Percentiles rank a stretch among this genome's conserved stretches.
These are phyloP conservation scores for Tylochromis polylepis DNA, from an alignment of 2,113 vertebrate genomes.

Conservation along the genomic window DNA sequence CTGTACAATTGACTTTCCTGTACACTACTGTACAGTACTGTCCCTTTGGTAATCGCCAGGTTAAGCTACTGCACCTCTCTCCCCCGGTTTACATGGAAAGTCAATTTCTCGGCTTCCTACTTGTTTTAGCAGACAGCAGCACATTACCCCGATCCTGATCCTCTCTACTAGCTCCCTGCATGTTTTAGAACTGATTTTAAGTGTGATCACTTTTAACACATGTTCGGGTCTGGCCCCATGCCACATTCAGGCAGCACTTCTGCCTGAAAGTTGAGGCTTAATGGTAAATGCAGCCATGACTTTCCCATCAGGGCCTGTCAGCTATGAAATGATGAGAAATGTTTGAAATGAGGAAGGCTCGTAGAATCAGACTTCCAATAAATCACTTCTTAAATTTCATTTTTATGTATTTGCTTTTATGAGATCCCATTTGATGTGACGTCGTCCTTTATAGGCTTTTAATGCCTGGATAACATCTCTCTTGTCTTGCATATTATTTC, in stretches of 20 bases:
- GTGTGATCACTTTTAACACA: neutral
- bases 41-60: neutral
- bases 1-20: too few species aligned
- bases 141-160: neutral
- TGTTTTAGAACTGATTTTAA: fast-evolving
- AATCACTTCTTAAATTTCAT: fast-evolving
- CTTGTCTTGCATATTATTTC: neutral
- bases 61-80: neutral
- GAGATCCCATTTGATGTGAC: neutral
- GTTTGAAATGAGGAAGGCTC: neutral
- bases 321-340: neutral
- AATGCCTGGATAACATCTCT: neutral
- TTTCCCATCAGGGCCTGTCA: neutral
- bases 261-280: neutral
- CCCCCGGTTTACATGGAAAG: neutral
- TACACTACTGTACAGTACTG: neutral
- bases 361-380: neutral
- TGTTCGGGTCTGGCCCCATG: neutral
- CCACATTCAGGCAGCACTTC: neutral
- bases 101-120: neutral
- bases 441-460: neutral
- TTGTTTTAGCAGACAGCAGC: neutral
- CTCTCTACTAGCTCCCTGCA: neutral
- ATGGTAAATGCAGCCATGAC: neutral
- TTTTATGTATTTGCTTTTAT: neutral